Percentiles rank a stretch among this genome's conserved stretches.
phyloP scores from a whole-genome alignment of 2,797 vertebrate genomes.

The Calcarius lapponicus region DNA sequence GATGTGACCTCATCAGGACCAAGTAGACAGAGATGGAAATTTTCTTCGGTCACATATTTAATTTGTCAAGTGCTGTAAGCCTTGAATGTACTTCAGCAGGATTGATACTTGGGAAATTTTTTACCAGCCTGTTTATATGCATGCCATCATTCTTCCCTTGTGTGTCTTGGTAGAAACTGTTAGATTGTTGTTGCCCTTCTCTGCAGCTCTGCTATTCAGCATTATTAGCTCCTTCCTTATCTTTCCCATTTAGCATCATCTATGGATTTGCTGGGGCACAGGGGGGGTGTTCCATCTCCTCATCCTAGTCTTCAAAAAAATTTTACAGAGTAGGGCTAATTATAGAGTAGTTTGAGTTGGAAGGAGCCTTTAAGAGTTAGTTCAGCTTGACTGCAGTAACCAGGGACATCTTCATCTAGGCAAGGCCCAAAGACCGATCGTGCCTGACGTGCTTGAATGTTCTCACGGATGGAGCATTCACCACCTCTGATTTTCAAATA shows the following conservation, averaged over 20 bases:
- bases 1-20: neutral
- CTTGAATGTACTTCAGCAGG: neutral
- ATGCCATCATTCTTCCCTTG: neutral
- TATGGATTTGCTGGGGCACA: accelerated
- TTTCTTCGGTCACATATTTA: neutral
- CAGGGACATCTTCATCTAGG: neutral
- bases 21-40: neutral
- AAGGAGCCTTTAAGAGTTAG: neutral
- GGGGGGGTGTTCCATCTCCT: neutral
- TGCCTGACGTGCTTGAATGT: neutral
- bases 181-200: neutral
- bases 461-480: neutral
- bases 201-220: neutral
- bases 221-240: neutral
- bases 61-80: neutral
- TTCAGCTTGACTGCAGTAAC: neutral
- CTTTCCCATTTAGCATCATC: neutral
- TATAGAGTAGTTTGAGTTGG: neutral
- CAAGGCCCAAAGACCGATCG: neutral
- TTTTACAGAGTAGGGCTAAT: neutral
- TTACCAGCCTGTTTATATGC: neutral
- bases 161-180: neutral
- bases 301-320: neutral
- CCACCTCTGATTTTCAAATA: neutral
- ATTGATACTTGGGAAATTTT: neutral